These are phyloP conservation scores for Australoheros scitulus DNA, from an alignment of 2,113 vertebrate species.

Conservation along the genomic window DNA sequence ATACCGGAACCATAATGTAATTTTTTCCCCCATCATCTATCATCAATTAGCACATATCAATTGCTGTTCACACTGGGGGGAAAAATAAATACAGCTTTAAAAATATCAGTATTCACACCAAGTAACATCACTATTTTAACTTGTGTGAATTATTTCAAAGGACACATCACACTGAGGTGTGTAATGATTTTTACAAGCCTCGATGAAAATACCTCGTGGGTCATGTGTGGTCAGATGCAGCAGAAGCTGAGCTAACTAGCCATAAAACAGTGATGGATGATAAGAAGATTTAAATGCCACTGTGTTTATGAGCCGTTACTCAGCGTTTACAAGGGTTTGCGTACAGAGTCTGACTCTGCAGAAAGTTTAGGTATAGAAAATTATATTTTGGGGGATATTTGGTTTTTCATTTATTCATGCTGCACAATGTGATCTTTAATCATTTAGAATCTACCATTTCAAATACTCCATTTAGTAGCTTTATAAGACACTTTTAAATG, in stretches of 20 bases:
- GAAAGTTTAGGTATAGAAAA: background rate
- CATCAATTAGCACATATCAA: background rate
- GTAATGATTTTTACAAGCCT: slow-evolving; percentile 52
- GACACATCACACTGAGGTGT: slow-evolving; percentile 24
- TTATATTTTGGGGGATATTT: background rate
- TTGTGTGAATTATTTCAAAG: slow-evolving; percentile 4
- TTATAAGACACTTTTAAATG: too few species aligned
- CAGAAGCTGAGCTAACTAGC: slow-evolving; percentile 63
- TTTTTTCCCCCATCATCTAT: background rate
- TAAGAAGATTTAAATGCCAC: slow-evolving; percentile 54
- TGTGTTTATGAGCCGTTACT: slow-evolving; percentile 43
- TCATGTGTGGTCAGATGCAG: slow-evolving; percentile 44
- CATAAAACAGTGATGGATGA: slow-evolving; percentile 69
- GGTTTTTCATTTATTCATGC: background rate
- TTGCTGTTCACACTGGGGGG: background rate
- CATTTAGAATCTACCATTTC: background rate
- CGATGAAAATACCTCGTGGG: slow-evolving; percentile 31
- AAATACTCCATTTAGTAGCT: background rate
- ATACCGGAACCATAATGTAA: background rate
- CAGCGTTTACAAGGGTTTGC: slow-evolving; percentile 21
- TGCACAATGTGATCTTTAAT: background rate
- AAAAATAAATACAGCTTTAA: background rate
- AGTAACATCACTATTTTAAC: background rate
- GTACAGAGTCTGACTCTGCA: background rate
- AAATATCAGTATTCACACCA: background rate